These are phyloP conservation scores for Pseudococcus jackbeardsleyi DNA, from an alignment of 2,888 invertebrate genomes.

Conservation along the genomic window DNA sequence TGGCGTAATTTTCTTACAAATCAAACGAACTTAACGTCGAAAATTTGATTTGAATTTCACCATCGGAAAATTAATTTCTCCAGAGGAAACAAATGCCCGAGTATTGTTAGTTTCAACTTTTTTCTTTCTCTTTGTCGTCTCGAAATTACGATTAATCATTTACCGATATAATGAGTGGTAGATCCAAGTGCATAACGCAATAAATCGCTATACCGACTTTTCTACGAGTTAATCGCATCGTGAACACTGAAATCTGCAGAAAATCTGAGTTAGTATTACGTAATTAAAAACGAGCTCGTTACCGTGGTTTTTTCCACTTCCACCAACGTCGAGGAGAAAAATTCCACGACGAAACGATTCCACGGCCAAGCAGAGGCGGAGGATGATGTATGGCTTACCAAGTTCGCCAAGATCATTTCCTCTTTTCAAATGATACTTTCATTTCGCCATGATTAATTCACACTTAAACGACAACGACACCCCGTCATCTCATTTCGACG, in stretches of 20 bases:
- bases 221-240: conserved; percentile 45
- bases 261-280: not conserved
- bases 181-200: conserved; percentile 58
- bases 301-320: not conserved
- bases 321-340: not conserved
- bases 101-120: conserved; percentile 6
- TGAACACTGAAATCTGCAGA: conserved; percentile 51
- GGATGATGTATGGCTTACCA: conserved; percentile 21
- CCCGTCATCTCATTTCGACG: not conserved
- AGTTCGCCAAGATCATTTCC: conserved; percentile 24
- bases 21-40: not conserved
- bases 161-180: conserved; percentile 62
- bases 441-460: conserved; percentile 39
- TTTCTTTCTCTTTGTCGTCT: not conserved
- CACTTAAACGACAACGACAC: conserved; percentile 35
- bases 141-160: not conserved
- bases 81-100: conserved; percentile 4
- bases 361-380: not conserved
- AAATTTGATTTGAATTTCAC: conserved; percentile 21
- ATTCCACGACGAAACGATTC: not conserved
- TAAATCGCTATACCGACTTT: conserved; percentile 57
- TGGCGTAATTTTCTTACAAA: conserved; percentile 6
- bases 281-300: conserved; percentile 18
- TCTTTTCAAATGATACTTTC: not conserved
- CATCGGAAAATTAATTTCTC: conserved; percentile 21